Base-by-base conservation (phyloP, 2,113 vertebrate genomes). In the Falco punctatus region DNA sequence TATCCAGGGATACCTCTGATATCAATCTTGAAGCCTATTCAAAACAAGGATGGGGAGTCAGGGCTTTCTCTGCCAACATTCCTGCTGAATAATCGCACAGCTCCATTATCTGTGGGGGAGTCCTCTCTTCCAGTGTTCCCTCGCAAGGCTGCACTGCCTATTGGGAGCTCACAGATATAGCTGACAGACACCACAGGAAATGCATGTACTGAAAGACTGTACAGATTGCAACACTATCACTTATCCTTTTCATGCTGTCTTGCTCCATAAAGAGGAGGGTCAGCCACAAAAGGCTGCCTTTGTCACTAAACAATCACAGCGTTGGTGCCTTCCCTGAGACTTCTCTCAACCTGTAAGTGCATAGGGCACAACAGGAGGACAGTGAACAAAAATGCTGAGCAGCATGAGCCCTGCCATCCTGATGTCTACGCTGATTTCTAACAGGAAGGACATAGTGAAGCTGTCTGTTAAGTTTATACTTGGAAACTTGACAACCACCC, bases 21-120 rank as follows among this genome's bases (percentile, higher is more conserved):
- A 98, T 97, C 97, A 98, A 95, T 98, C 97, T 96, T 97, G 93
- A 97, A 95, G 95, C 72, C 95, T 97, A 77, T 97, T 97, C 94
- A 97, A 92, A 95, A 94, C 61, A 81, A 91, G 85, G 81, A 88
- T 85, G 93, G 97, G 98, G 97, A 97, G 96, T 96, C 74, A 83
- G 67, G 85, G 82, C 73, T 96, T 80, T 92, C 86, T 71, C 79
- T 95, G 97, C 98, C 98, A 98, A 90, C 97, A 97, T 97, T 97
- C 97, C 97, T 97, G 96, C 97, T 90, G 98, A 91, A 97, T 95
- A 98, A 97, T 95, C 79, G 22, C 97, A 92, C 82, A 86, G 92
- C 97, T 97, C 95, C 95, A 88, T 96, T 96, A 96, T 97, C 91
- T 95, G 89, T 92, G 97, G 71, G 96, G 96, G 96, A 98, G 97